These are phyloP conservation scores for Ateles fusciceps DNA, from an alignment of 2,797 vertebrate species.

Conservation along the genomic window DNA sequence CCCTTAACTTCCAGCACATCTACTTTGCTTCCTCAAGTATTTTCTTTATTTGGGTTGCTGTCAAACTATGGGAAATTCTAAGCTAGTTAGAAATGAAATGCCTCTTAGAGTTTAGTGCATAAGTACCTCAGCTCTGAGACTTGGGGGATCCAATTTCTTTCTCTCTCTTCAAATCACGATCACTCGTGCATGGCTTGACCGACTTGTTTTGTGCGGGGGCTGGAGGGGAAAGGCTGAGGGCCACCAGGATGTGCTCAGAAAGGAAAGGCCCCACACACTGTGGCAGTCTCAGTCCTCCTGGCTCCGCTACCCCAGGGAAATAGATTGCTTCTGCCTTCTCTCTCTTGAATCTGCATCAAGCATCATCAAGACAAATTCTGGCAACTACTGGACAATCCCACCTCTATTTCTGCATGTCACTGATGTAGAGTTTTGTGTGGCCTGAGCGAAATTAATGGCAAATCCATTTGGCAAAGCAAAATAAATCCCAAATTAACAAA, in stretches of 20 bases:
- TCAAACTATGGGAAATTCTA: background rate
- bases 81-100: conserved; percentile 45
- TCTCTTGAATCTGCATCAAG: conserved; percentile 10
- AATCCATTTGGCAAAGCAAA: conserved; percentile 62
- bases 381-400: background rate
- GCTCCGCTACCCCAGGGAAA: rapidly evolving
- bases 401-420: conserved; percentile 21
- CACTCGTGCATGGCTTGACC: background rate
- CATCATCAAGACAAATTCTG: conserved; percentile 32
- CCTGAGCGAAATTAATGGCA: conserved; percentile 53
- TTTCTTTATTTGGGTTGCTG: conserved; percentile 33
- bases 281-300: background rate
- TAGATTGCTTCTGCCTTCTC: background rate
- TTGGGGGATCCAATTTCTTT: background rate
- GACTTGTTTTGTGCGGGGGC: background rate
- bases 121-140: conserved; percentile 26
- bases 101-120: background rate
- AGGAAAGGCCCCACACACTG: background rate
- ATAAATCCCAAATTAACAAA: conserved; percentile 73
- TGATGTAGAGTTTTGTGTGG: background rate
- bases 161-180: conserved; percentile 37
- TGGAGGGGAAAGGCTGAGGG: background rate
- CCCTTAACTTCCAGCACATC: background rate
- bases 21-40: background rate
- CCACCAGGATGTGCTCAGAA: background rate